These are phyloP conservation scores for Nezara viridula DNA, from an alignment of 2,888 invertebrate species.

Conservation along the genomic window DNA sequence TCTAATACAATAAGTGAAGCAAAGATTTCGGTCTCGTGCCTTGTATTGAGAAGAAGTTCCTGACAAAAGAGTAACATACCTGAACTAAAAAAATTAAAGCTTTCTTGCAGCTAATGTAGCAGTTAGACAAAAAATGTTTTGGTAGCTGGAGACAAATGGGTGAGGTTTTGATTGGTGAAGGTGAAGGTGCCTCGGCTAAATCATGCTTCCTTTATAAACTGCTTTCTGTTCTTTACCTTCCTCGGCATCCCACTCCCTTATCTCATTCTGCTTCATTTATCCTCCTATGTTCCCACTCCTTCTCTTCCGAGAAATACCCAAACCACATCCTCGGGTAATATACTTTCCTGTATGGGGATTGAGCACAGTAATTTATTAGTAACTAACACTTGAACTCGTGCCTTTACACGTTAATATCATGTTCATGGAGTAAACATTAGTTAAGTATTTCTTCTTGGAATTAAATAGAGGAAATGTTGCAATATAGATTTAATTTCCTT, in stretches of 20 bases:
- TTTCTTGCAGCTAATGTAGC: conserved; percentile 20
- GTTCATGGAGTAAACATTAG: background rate
- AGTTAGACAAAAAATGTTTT: conserved; percentile 39
- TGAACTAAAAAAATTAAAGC: conserved; percentile 15
- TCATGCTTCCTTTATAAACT: conserved; percentile 36
- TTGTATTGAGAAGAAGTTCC: background rate
- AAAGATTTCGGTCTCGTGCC: background rate
- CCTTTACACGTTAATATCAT: background rate
- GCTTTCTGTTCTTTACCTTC: conserved; percentile 22
- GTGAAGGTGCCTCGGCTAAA: background rate
- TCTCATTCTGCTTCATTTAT: conserved; percentile 34
- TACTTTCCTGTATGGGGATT: background rate
- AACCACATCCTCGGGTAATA: background rate
- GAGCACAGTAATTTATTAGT: background rate
- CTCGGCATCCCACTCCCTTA: conserved; percentile 2
- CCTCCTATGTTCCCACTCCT: conserved; percentile 13
- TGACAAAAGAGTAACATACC: background rate
- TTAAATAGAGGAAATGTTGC: background rate
- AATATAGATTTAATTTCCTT: background rate
- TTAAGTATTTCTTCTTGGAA: background rate
- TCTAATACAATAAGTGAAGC: background rate
- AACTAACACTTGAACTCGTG: background rate
- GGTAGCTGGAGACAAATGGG: background rate
- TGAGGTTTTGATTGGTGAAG: conserved; percentile 9
- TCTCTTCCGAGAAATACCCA: background rate